These are phyloP conservation scores for Hemitrygon akajei DNA, from an alignment of 2,797 vertebrate genomes.

Conservation along the genomic window DNA sequence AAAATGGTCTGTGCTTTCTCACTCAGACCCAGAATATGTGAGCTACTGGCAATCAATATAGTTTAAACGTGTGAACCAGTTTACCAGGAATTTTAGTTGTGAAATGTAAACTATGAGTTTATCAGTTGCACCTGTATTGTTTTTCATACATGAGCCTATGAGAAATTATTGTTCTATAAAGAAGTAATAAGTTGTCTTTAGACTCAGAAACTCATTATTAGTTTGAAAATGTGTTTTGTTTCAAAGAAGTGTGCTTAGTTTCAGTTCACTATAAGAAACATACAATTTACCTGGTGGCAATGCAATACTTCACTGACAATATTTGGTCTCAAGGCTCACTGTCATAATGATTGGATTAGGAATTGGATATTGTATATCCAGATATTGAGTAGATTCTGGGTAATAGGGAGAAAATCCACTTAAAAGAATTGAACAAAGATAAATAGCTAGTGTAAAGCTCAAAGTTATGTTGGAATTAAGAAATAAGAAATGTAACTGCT, in stretches of 20 bases:
- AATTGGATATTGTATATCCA: not conserved
- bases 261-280: not conserved
- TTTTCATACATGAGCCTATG: not conserved
- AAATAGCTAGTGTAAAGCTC: not conserved
- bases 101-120: not conserved
- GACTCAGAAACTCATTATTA: not conserved
- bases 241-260: not conserved
- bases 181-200: too few species aligned
- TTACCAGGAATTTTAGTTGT: slow-evolving; percentile 10
- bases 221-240: not conserved
- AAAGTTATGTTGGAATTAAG: not conserved
- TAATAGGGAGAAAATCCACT: not conserved
- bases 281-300: not conserved
- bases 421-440: not conserved
- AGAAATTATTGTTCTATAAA: not conserved
- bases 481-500: not conserved
- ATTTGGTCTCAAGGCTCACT: not conserved
- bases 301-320: not conserved
- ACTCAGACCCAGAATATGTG: too few species aligned
- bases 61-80: not conserved
- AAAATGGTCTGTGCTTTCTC: not conserved
- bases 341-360: not conserved
- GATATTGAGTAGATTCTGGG: not conserved
- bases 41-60: not conserved
- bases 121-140: not conserved